These are phyloP conservation scores for Nycticorax nycticorax DNA, from an alignment of 2,113 vertebrate species.

Conservation along the genomic window DNA sequence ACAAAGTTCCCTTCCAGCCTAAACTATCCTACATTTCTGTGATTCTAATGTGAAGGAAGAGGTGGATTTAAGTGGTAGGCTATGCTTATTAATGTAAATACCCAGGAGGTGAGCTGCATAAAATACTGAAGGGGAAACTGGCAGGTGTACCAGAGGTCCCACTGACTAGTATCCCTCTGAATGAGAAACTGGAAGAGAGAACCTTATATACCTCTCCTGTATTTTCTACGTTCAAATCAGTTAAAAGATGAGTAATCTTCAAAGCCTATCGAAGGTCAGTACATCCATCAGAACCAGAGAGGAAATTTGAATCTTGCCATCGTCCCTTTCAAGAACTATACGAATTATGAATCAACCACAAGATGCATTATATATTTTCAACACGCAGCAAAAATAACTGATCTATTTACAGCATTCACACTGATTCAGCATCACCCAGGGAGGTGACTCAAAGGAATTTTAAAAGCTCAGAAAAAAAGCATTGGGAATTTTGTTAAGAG, in stretches of 20 bases:
- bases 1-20: background rate
- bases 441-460: background rate
- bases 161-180: background rate
- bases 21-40: background rate
- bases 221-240: background rate
- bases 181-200: background rate
- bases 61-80: background rate
- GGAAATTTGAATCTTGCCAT: background rate
- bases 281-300: background rate
- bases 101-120: background rate
- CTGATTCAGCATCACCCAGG: background rate
- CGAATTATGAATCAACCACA: background rate
- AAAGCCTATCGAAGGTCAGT: background rate
- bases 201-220: background rate
- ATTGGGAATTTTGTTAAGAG: background rate
- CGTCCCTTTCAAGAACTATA: background rate
- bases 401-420: background rate
- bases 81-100: background rate
- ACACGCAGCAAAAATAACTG: background rate
- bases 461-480: background rate
- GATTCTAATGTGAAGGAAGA: background rate
- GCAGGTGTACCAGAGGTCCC: background rate
- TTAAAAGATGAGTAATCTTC: background rate
- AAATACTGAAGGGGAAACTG: background rate
- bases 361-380: background rate